Conservation (phyloP, 2,888 invertebrate genomes). For the Mylabris sibirica region DNA sequence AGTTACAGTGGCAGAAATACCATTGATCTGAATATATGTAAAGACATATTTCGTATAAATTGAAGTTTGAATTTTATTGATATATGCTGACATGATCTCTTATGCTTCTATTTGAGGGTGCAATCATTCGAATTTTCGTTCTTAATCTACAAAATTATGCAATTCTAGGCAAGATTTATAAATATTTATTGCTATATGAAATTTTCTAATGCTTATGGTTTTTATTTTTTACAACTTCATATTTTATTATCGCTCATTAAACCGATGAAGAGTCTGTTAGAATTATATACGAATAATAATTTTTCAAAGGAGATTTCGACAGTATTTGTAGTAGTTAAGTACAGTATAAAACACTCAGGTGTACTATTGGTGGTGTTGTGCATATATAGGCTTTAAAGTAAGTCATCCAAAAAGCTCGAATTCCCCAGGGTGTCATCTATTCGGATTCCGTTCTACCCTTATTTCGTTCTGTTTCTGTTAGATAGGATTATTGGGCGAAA, state of each 20-base stretch:
- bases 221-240: not conserved
- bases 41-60: not conserved
- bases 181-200: too few species aligned
- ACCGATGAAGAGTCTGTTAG: too few species aligned
- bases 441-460: not conserved
- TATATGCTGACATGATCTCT: not conserved
- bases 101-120: not conserved
- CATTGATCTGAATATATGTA: not conserved
- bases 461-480: not conserved
- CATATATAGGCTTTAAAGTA: not conserved
- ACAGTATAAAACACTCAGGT: not conserved
- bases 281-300: too few species aligned
- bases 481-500: not conserved
- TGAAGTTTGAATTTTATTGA: not conserved
- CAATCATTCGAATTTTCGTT: not conserved
- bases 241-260: not conserved
- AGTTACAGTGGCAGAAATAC: not conserved
- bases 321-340: too few species aligned
- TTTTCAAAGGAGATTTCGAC: not conserved
- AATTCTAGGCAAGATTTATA: too few species aligned
- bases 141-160: not conserved
- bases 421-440: not conserved
- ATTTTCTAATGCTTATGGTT: too few species aligned
- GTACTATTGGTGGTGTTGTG: not conserved
- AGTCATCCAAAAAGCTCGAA: not conserved